Evolutionary conservation across 2,888 invertebrate species (phyloP), one percentile per base, ranked within the genome.

Genomic region (Perdita meconis): DNA sequence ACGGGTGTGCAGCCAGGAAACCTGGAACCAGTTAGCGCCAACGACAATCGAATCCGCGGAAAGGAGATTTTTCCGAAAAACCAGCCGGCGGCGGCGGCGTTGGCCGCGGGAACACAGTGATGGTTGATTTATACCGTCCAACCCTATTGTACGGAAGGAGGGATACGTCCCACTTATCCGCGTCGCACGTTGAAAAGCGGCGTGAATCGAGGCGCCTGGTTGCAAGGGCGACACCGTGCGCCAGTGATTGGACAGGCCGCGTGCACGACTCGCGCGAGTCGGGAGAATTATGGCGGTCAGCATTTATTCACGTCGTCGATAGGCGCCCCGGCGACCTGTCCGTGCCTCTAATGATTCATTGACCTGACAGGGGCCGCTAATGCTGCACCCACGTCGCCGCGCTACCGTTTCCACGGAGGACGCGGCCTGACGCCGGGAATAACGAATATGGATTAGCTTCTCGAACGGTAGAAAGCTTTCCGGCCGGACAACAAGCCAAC

Each of bases 291-390:
- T 87, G 86, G 83, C 87, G 84, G 83, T 76, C 82, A 60, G 73
- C 81, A 83, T 87, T 88, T 87, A 88, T 88, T 87, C 87, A 81
- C 87, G 86, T 84, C 84, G 83, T 83, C 85, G 85, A 85, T 85
- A 76, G 83, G 85, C 83, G 83, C 85, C 83, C 77, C 63, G 72
- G 79, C 75, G 85, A 85, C 81, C 82, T 82, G 83, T 85, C 84
- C 79, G 75, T 85, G 78, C 63, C 75, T 78, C 80, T 87, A 87
- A 88, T 88, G 88, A 88, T 88, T 88, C 88, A 87, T 88, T 85
- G 88, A 86, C 86, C 86, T 81, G 85, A 83, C 85, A 84, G 80
- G 34, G 57, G 40, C 77, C 74, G 79, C 81, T 84, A 86, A 86
- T 83, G 81, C 82, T 84, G 83, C 85, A 83, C 83, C 83, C 83